Conservation (phyloP, 2,113 vertebrate species). For the Naja naja region DNA sequence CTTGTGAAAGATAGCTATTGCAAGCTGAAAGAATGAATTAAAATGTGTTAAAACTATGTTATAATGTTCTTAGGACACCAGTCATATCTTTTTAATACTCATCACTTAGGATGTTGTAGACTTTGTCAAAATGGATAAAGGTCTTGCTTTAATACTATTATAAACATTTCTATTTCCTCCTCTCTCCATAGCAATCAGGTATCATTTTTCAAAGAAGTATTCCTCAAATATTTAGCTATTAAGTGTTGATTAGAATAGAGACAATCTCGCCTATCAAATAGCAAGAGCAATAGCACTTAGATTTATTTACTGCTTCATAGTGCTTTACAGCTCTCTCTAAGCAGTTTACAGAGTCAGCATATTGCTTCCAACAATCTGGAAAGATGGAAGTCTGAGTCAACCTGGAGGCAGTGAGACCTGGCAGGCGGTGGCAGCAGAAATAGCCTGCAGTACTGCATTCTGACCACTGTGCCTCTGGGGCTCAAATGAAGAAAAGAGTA, state of each 20-base stretch:
- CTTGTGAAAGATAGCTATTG: neutral
- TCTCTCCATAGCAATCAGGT: neutral
- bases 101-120: neutral
- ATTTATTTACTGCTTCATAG: no score
- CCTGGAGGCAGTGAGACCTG: no score
- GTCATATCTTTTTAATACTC: neutral
- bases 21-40: neutral
- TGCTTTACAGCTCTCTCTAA: no score
- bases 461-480: no score
- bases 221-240: neutral
- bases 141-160: neutral
- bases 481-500: neutral
- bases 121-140: neutral
- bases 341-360: no score
- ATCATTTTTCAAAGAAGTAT: neutral
- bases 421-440: no score
- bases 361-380: no score
- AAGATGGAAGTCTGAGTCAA: no score
- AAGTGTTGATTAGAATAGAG: neutral
- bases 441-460: no score
- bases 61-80: neutral
- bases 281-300: no score
- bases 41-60: neutral
- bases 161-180: neutral
- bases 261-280: neutral